Evolutionary conservation across 2,888 invertebrate species (phyloP).

Genomic region (Troides helena): DNA sequence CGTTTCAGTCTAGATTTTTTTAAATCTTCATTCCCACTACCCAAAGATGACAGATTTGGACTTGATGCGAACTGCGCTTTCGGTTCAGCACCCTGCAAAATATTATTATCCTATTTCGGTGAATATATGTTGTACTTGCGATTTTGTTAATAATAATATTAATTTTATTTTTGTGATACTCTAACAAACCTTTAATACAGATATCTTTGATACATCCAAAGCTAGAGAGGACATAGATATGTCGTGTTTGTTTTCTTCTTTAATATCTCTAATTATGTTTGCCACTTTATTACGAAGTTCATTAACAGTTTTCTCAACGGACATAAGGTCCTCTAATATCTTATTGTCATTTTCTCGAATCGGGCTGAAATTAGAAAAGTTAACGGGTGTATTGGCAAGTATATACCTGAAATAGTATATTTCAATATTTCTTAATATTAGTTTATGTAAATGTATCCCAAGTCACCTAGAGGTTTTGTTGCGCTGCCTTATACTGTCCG

Average conservation of each 20-base stretch:
- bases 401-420: background rate
- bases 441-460: background rate
- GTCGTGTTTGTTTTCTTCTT: conserved; percentile 55
- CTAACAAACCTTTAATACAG: conserved; percentile 59
- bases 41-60: conserved; percentile 59
- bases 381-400: background rate
- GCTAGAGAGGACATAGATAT: conserved; percentile 61
- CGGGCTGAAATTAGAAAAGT: conserved; percentile 54
- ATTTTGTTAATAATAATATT: too few relatives aligned
- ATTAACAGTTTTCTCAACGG: conserved; percentile 57
- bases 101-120: background rate
- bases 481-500: conserved; percentile 49
- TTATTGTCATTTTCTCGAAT: conserved; percentile 48
- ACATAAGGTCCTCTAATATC: conserved; percentile 53
- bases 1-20: conserved; percentile 50
- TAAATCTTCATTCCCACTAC: conserved; percentile 46
- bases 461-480: conserved; percentile 72
- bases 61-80: conserved; percentile 68
- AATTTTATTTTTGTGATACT: background rate
- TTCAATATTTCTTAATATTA: background rate
- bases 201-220: conserved; percentile 73
- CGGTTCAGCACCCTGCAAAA: conserved; percentile 54
- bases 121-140: too few relatives aligned
- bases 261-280: conserved; percentile 50
- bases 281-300: conserved; percentile 54